Percentiles rank a stretch among this genome's conserved stretches.
These are phyloP conservation scores for Pseudococcus viburni DNA, from an alignment of 2,888 invertebrate species.

Conservation along the genomic window DNA sequence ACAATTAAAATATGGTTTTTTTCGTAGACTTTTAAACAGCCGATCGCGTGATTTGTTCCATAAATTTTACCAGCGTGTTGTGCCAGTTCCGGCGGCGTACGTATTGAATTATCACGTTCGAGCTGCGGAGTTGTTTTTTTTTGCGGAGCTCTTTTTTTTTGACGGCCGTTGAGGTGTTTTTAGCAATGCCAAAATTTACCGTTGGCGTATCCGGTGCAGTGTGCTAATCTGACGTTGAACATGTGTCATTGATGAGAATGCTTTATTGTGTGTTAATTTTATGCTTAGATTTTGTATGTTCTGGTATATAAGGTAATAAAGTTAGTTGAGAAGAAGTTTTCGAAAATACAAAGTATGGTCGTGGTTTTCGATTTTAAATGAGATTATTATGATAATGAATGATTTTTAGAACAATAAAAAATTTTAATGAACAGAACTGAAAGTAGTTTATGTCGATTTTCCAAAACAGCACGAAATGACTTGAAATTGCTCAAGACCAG, in stretches of 20 bases:
- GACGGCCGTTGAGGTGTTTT: background rate
- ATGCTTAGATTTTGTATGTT: background rate
- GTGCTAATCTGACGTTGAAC: constrained; percentile 17
- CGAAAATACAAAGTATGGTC: background rate
- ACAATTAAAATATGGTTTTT: constrained; percentile 28
- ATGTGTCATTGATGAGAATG: constrained; percentile 11
- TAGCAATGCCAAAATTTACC: background rate
- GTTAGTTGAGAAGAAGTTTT: background rate
- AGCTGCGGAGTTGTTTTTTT: background rate
- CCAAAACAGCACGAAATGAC: no score
- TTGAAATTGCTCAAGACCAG: no score
- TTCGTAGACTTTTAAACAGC: background rate
- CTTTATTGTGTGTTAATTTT: background rate
- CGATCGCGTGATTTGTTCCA: constrained; percentile 25
- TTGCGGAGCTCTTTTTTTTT: background rate
- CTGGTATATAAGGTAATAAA: background rate
- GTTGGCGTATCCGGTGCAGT: background rate
- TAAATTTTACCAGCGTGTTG: background rate
- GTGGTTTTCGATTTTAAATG: no score
- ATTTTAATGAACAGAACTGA: no score
- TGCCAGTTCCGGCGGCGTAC: background rate
- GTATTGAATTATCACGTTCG: constrained; percentile 37
- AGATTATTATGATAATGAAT: no score
- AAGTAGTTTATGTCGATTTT: no score
- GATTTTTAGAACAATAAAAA: no score